Evolutionary conservation across 2,113 vertebrate species (phyloP).

Genomic region (Charina bottae): DNA sequence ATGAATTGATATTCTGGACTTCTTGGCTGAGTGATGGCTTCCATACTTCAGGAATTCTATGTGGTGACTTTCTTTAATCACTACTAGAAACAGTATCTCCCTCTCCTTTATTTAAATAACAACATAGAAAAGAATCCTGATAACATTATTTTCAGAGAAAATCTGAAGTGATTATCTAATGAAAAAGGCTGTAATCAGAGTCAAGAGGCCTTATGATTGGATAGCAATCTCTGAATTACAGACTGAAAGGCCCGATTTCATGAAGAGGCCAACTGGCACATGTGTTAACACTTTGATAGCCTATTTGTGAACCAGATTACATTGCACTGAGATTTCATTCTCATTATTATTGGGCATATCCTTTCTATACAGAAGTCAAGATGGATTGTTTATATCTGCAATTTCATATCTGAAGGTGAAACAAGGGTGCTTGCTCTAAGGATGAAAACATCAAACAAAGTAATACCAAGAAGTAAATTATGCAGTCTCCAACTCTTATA

Average conservation of each 20-base stretch:
- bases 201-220: background rate
- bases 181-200: background rate
- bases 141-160: background rate
- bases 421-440: conserved; percentile 13
- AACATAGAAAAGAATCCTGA: background rate
- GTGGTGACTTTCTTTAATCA: background rate
- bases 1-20: background rate
- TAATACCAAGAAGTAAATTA: conserved; percentile 41
- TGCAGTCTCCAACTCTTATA: background rate
- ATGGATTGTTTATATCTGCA: background rate
- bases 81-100: background rate
- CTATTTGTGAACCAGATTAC: background rate
- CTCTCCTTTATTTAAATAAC: background rate
- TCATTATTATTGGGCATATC: background rate
- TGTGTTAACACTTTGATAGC: background rate
- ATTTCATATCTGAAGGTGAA: conserved; percentile 26
- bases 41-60: too few relatives aligned
- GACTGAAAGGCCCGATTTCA: background rate
- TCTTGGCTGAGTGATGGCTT: background rate
- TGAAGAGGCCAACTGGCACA: background rate
- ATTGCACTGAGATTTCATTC: background rate
- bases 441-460: conserved; percentile 1
- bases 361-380: background rate
- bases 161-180: background rate
- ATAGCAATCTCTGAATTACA: background rate